Conservation (phyloP, 64 coral and sea anemone species). For the Pachyseris speciosa region DNA sequence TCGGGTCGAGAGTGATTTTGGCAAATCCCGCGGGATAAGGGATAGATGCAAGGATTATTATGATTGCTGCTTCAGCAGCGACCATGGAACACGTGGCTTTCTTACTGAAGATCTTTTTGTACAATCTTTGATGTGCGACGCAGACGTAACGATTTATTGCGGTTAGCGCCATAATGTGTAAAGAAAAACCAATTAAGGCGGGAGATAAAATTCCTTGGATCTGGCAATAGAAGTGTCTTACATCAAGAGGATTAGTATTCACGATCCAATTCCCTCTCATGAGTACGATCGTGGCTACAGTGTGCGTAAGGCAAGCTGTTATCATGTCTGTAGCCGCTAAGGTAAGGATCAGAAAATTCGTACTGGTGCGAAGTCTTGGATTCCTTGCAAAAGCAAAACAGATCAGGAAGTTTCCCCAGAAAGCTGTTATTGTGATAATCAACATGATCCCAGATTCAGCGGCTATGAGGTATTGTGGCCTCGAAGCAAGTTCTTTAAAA, state of each 20-base stretch:
- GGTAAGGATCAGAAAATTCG: neutral
- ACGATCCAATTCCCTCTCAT: conserved; percentile 39
- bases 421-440: neutral
- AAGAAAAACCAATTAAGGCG: neutral
- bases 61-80: neutral
- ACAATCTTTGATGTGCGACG: neutral
- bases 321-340: conserved; percentile 5
- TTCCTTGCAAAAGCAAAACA: neutral
- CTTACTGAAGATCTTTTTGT: neutral
- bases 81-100: neutral
- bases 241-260: neutral
- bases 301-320: neutral
- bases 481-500: conserved; percentile 32
- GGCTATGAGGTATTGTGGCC: conserved; percentile 10
- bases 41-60: neutral
- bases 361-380: conserved; percentile 16
- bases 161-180: conserved; percentile 31
- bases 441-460: conserved; percentile 2
- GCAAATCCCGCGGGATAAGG: neutral
- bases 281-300: conserved; percentile 5
- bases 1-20: conserved; percentile 4
- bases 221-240: neutral
- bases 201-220: conserved; percentile 9
- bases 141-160: conserved; percentile 24
- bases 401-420: conserved; percentile 11